Evolutionary conservation across 2,888 invertebrate species (phyloP).

Genomic region (Melieria crassipennis): DNA sequence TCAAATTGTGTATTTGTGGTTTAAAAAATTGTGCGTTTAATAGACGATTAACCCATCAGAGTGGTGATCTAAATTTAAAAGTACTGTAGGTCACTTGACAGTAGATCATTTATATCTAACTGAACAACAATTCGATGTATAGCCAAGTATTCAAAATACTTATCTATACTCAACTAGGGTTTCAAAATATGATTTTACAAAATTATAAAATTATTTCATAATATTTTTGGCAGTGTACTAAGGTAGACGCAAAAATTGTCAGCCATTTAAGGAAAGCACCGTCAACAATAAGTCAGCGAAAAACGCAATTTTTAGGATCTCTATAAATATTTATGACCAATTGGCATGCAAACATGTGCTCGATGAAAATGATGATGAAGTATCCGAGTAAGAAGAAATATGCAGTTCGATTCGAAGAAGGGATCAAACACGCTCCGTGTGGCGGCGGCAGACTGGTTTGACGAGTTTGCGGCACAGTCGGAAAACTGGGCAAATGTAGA

Average conservation of each 20-base stretch:
- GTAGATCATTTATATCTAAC: no score
- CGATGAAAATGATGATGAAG: background rate
- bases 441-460: background rate
- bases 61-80: no score
- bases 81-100: no score
- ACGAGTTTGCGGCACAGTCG: background rate
- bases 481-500: background rate
- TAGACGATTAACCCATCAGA: no score
- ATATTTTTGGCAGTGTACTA: background rate
- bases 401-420: background rate
- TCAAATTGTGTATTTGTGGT: no score
- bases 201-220: background rate
- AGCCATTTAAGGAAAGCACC: background rate
- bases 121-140: no score
- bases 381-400: background rate
- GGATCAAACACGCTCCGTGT: background rate
- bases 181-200: no score
- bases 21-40: no score
- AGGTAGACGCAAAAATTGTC: background rate
- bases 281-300: background rate
- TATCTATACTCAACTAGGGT: no score
- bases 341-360: slow-evolving; percentile 1
- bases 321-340: slow-evolving; percentile 1
- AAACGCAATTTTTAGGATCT: background rate
- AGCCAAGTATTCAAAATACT: no score